Evolutionary conservation across 2,797 vertebrate species (phyloP).

Genomic region (Tiaroga cobitis): DNA sequence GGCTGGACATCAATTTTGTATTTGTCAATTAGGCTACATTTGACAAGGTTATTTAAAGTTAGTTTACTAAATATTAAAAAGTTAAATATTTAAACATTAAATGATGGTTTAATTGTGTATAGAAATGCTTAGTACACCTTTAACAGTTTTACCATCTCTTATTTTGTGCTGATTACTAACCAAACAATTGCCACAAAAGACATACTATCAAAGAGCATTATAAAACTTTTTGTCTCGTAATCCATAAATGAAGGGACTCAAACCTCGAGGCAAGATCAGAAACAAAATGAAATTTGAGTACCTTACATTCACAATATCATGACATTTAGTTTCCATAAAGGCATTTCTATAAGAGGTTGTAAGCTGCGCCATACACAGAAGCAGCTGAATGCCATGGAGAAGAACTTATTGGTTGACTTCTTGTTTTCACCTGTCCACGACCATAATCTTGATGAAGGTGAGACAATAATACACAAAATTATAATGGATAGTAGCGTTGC

Average conservation of each 20-base stretch:
- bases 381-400: slow-evolving; percentile 50
- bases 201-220: too few species aligned
- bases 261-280: slow-evolving; percentile 65
- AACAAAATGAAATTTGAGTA: too few species aligned
- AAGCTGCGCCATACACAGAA: slow-evolving; percentile 42
- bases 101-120: background rate
- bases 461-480: slow-evolving; percentile 27
- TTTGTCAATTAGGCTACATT: background rate
- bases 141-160: background rate
- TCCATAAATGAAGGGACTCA: slow-evolving; percentile 75
- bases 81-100: background rate
- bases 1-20: background rate
- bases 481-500: slow-evolving; percentile 30
- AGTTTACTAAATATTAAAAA: background rate
- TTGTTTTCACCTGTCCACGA: slow-evolving; percentile 52
- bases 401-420: slow-evolving; percentile 39
- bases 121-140: background rate
- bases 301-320: slow-evolving; percentile 51
- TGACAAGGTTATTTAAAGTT: background rate
- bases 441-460: slow-evolving; percentile 58
- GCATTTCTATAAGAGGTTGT: too few species aligned
- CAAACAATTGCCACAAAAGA: slow-evolving; percentile 25
- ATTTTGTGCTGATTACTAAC: background rate
- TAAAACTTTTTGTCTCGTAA: slow-evolving; percentile 68
- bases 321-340: slow-evolving; percentile 33